Conservation (phyloP, 2,797 vertebrate genomes). For the Macropus fuliginosus region DNA sequence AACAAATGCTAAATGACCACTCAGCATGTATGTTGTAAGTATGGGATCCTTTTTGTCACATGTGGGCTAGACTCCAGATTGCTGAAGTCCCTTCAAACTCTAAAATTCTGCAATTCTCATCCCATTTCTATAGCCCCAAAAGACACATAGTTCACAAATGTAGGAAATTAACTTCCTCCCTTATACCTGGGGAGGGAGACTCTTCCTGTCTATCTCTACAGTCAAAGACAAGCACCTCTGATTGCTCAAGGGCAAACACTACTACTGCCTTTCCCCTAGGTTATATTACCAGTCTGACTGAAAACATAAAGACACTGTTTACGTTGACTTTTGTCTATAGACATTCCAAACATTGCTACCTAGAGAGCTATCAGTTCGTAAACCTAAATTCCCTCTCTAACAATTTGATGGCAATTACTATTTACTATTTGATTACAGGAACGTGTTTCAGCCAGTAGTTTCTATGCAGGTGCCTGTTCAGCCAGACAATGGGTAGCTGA, state of each 20-base stretch:
- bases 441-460: slow-evolving; percentile 57
- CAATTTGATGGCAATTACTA: slow-evolving; percentile 62
- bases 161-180: not conserved
- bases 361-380: slow-evolving; percentile 13
- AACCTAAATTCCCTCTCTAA: slow-evolving; percentile 60
- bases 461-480: slow-evolving; percentile 68
- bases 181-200: not conserved
- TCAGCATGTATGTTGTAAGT: not conserved
- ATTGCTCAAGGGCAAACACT: slow-evolving; percentile 31
- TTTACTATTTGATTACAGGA: slow-evolving; percentile 75
- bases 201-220: slow-evolving; percentile 2
- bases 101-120: not conserved
- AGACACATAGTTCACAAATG: slow-evolving; percentile 4
- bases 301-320: slow-evolving; percentile 58
- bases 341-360: slow-evolving; percentile 68
- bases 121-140: not conserved
- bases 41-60: not conserved
- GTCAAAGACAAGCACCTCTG: slow-evolving; percentile 39
- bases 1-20: not conserved
- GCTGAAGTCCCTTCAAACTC: not conserved
- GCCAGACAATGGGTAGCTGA: slow-evolving; percentile 55
- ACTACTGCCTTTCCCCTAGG: slow-evolving; percentile 33
- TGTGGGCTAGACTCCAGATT: not conserved
- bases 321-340: slow-evolving; percentile 61
- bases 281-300: not conserved